Percentiles rank a stretch among this genome's conserved stretches.
Evolutionary conservation across 1,140 invertebrate genomes (phyloP).

Genomic region (Leptonema lineaticorne): DNA sequence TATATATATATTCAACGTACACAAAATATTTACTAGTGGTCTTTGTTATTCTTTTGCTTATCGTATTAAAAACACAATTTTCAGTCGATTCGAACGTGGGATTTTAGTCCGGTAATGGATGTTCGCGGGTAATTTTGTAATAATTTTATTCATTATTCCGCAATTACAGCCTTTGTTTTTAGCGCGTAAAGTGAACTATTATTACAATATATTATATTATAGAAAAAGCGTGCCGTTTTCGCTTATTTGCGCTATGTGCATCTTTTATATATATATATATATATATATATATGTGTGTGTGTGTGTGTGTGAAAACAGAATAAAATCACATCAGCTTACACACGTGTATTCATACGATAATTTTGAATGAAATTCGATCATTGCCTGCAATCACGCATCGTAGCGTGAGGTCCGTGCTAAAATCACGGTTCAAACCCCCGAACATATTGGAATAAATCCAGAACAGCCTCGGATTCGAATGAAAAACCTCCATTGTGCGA

Average conservation of each 20-base stretch:
- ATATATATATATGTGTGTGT: no score
- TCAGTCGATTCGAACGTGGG: no score
- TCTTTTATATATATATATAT: no score
- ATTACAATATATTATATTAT: background rate
- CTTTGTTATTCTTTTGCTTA: background rate
- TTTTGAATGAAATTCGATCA: background rate
- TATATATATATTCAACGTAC: background rate
- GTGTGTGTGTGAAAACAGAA: no score
- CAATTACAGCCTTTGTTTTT: no score
- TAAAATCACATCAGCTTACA: no score
- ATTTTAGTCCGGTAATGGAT: no score
- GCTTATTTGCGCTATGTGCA: no score
- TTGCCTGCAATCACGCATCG: background rate
- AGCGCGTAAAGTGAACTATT: no score
- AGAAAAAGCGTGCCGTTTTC: background rate
- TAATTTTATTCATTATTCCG: no score
- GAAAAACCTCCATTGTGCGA: conserved; percentile 21
- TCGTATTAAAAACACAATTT: background rate
- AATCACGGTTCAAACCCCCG: background rate
- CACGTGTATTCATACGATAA: no score
- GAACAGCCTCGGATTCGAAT: background rate
- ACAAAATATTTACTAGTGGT: background rate
- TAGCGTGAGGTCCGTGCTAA: background rate
- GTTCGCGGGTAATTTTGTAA: no score
- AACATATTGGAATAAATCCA: conserved; percentile 26